Evolutionary conservation across 2,797 vertebrate genomes (phyloP).

Genomic region (Botia almorhae): DNA sequence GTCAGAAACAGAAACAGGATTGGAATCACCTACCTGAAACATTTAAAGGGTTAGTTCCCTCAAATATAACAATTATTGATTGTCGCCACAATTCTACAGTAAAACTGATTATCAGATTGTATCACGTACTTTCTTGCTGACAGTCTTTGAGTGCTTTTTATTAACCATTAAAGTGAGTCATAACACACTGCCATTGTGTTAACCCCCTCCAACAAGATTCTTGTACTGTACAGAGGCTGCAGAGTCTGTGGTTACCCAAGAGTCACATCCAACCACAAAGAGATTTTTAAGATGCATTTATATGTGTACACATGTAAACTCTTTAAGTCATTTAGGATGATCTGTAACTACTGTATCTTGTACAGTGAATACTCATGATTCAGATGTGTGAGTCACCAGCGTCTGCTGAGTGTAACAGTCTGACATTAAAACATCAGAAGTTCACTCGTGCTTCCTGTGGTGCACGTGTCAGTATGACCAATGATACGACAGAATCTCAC

Average conservation of each 20-base stretch:
- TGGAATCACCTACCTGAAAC: background rate
- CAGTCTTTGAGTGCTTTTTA: too few species aligned
- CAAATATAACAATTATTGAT: background rate
- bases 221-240: slow-evolving; percentile 1
- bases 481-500: slow-evolving; percentile 22
- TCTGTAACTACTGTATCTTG: slow-evolving; percentile 65
- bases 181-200: background rate
- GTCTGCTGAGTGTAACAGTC: slow-evolving; percentile 73
- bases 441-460: slow-evolving; percentile 69
- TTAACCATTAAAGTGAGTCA: too few species aligned
- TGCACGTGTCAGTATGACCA: slow-evolving; percentile 58
- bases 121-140: too few species aligned
- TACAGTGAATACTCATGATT: slow-evolving; percentile 74
- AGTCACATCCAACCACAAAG: slow-evolving; percentile 15
- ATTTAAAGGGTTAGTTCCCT: background rate
- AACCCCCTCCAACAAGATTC: background rate
- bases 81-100: too few species aligned
- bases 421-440: slow-evolving; percentile 56
- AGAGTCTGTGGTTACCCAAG: slow-evolving; percentile 20
- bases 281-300: slow-evolving; percentile 26
- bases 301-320: slow-evolving; percentile 48
- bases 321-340: slow-evolving; percentile 49
- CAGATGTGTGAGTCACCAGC: slow-evolving; percentile 74
- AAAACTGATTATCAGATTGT: too few species aligned
- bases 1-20: background rate